Percentiles rank a stretch among this genome's conserved stretches.
phyloP scores from a whole-genome alignment of 1,140 invertebrate genomes.

The Myzus persicae region DNA sequence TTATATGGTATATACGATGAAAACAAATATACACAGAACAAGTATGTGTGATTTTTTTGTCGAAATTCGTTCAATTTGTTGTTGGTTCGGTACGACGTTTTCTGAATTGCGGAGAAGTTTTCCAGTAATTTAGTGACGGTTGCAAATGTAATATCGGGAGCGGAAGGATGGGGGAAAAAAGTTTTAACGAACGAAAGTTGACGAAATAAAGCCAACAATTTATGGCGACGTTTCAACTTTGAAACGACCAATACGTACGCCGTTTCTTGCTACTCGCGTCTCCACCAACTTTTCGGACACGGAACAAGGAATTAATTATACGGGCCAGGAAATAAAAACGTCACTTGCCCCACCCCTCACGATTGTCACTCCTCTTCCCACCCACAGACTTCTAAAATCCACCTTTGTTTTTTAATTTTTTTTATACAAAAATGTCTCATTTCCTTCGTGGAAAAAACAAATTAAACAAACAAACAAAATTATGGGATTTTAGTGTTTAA shows the following conservation, averaged over 20 bases:
- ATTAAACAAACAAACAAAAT: constrained; percentile 40
- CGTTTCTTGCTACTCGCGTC: constrained; percentile 18
- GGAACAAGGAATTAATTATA: constrained; percentile 56
- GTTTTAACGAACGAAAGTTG: constrained; percentile 57
- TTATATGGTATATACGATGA: not conserved
- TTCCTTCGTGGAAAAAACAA: constrained; percentile 31
- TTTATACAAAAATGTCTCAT: constrained; percentile 45
- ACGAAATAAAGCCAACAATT: constrained; percentile 57
- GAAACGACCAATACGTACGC: constrained; percentile 44
- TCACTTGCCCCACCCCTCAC: not conserved
- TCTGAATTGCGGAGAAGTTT: not conserved
- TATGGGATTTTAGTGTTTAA: constrained; percentile 37
- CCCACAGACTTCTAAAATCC: not conserved
- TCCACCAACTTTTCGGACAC: constrained; percentile 47
- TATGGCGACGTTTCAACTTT: constrained; percentile 56
- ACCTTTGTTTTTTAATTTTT: constrained; percentile 40
- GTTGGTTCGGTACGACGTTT: not conserved
- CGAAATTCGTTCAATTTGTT: not conserved
- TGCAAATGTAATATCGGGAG: not conserved
- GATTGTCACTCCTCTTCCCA: not conserved
- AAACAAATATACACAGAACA: not conserved
- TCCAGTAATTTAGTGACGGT: constrained; percentile 36
- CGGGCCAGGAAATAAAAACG: constrained; percentile 40
- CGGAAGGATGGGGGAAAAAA: not conserved
- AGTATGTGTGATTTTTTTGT: constrained; percentile 1